Percentiles rank a stretch among this genome's conserved stretches.
Evolutionary conservation across 2,797 vertebrate genomes (phyloP).

Genomic region (Lateolabrax maculatus): DNA sequence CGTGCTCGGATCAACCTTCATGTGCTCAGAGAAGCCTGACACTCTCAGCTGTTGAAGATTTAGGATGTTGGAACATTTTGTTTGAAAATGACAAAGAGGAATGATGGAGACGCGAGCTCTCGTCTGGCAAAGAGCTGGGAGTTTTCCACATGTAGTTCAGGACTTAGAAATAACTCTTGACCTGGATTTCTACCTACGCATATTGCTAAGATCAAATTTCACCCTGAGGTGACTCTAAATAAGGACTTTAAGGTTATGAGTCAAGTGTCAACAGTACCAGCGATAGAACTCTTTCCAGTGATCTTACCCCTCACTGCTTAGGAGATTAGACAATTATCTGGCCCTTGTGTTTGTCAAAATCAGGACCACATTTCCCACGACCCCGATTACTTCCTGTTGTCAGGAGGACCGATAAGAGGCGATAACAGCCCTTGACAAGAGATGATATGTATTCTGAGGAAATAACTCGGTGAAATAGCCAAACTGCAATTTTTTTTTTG

Average conservation of each 20-base stretch:
- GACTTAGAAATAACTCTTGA: conserved; percentile 65
- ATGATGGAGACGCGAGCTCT: conserved; percentile 28
- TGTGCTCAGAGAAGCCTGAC: conserved; percentile 12
- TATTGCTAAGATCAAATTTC: conserved; percentile 59
- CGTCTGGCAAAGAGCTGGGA: conserved; percentile 48
- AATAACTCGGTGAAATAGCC: not conserved
- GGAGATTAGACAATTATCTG: conserved; percentile 14
- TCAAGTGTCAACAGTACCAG: conserved; percentile 22
- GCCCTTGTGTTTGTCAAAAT: conserved; percentile 20
- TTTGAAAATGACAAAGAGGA: conserved; percentile 48
- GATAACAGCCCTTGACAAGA: conserved; percentile 4
- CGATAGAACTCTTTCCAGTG: not conserved
- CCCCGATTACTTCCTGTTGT: conserved; percentile 29
- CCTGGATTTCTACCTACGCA: conserved; percentile 62
- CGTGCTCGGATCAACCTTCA: not conserved
- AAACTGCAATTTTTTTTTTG: not conserved
- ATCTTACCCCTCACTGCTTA: conserved; percentile 11
- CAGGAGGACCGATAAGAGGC: conserved; percentile 30
- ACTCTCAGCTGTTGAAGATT: conserved; percentile 43
- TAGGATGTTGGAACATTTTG: conserved; percentile 39
- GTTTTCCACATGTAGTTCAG: conserved; percentile 62
- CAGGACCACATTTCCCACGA: conserved; percentile 36
- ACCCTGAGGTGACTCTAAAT: conserved; percentile 67
- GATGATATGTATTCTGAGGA: not conserved
- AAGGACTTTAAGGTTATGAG: conserved; percentile 21